Base-by-base conservation (phyloP, 2,113 vertebrate species). In the Tiliqua scincoides region DNA sequence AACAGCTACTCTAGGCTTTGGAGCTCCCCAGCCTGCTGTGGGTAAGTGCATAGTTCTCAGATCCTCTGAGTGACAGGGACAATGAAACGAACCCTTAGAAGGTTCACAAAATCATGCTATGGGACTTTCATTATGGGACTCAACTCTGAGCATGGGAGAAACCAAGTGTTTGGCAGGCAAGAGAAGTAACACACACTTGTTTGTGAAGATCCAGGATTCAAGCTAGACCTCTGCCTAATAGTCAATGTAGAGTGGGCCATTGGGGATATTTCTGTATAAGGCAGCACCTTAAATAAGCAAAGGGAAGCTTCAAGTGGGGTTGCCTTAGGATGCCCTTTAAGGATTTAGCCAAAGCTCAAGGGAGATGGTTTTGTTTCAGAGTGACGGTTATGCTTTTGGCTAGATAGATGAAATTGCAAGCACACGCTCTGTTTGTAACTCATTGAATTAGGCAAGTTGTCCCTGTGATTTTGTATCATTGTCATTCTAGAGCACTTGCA, bases 21-120 rank as follows among this genome's bases (percentile, higher is more conserved):
- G 98, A 54, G 96, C 97, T 2, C 93, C 98, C 0, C 98, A 98
- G 91, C 98, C 97, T 37, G 97, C 98, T n/a, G 96, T 99, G 0
- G 98, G 98, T 99, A 92, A 97, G 97, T 96, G 75, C 17, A 0
- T 40, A 30, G 0, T 18, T 65, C 2, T 32, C 72, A 0, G 0
- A 1, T 0, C 72, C 14, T 54, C 67, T 65, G 27, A 10, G 3
- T 14, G 17, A 5, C 32, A 72, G 37, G 23, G 52, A n/a, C n/a
- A 48, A 8, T 48, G 14, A 27, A 7, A 35, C 3, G 7, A 40
- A 5, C 59, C 32, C 40, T 21, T 7, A 59, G n/a, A 35, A 21
- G 52, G 57, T 17, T 18, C 77, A 40, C 8, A 18, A 37, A n/a
- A 17, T 35, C 17, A 3, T 30, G 9, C n/a, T 11, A 11, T 15